A percentile compares a stretch with the other conserved stretches of the same genome.
These are phyloP conservation scores for Oryzias javanicus DNA, from an alignment of 2,113 vertebrate genomes.

Conservation along the genomic window DNA sequence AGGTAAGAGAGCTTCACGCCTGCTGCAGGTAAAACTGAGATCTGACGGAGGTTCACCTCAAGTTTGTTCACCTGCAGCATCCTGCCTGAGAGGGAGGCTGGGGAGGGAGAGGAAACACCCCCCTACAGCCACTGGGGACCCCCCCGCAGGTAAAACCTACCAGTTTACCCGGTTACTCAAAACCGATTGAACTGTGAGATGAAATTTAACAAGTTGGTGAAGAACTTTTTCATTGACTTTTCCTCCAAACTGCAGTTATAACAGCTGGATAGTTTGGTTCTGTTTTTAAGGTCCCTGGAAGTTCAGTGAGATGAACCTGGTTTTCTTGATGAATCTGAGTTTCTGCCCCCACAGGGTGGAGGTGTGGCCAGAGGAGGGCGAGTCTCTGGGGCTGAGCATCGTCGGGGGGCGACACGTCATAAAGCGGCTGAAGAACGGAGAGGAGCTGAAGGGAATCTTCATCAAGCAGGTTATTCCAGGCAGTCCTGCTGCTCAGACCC, in stretches of 20 bases:
- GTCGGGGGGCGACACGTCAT: conserved; percentile 93
- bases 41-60: neutral
- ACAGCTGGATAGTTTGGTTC: too few relatives aligned
- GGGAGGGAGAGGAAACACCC: conserved; percentile 96
- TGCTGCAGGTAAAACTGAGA: neutral
- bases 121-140: conserved; percentile 95
- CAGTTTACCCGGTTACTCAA: neutral
- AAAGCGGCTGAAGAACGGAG: conserved; percentile 94
- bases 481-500: conserved; percentile 87
- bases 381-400: conserved; percentile 95
- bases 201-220: too few relatives aligned
- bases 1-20: conserved; percentile 36
- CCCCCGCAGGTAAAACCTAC: conserved; percentile 79
- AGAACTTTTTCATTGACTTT: too few relatives aligned
- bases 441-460: conserved; percentile 97
- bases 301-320: too few relatives aligned
- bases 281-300: too few relatives aligned
- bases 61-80: conserved; percentile 73
- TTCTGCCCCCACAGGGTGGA: conserved; percentile 80
- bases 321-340: too few relatives aligned
- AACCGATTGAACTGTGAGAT: too few relatives aligned
- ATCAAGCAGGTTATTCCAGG: conserved; percentile 93
- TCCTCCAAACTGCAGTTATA: too few relatives aligned
- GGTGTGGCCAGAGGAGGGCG: conserved; percentile 83
- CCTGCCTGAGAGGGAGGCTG: conserved; percentile 92